These are phyloP conservation scores for Hydrophis major DNA, from an alignment of 2,797 vertebrate species.

Conservation along the genomic window DNA sequence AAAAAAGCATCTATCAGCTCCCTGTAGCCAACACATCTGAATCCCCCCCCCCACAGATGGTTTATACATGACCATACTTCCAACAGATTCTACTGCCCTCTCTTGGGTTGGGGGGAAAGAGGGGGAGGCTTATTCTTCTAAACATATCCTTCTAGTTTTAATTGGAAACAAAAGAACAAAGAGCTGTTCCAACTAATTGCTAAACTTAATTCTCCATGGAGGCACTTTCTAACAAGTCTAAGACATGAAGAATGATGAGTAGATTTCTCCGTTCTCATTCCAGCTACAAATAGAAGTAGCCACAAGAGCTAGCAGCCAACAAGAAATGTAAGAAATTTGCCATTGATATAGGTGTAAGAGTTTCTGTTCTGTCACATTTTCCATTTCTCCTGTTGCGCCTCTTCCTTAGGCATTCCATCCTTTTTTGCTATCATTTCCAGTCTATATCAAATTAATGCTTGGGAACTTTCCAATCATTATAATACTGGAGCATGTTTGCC, in stretches of 20 bases:
- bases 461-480: not conserved
- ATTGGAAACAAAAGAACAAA: not conserved
- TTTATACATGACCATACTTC: not conserved
- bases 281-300: not conserved
- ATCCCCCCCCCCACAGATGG: not conserved
- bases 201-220: slow-evolving; percentile 8
- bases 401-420: not conserved
- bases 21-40: not conserved
- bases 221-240: not conserved
- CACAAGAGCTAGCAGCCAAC: not conserved
- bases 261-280: not conserved
- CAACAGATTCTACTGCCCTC: not conserved
- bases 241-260: not conserved
- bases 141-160: slow-evolving; percentile 4
- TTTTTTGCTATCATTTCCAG: not conserved
- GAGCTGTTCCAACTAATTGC: not conserved
- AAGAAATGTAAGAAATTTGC: not conserved
- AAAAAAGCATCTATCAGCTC: slow-evolving; percentile 1
- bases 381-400: not conserved
- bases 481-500: not conserved
- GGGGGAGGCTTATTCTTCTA: not conserved
- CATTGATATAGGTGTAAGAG: not conserved
- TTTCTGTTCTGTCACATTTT: not conserved
- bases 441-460: not conserved
- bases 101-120: not conserved